phyloP scores from a whole-genome alignment of 2,113 vertebrate genomes.

The Lampris incognitus region DNA sequence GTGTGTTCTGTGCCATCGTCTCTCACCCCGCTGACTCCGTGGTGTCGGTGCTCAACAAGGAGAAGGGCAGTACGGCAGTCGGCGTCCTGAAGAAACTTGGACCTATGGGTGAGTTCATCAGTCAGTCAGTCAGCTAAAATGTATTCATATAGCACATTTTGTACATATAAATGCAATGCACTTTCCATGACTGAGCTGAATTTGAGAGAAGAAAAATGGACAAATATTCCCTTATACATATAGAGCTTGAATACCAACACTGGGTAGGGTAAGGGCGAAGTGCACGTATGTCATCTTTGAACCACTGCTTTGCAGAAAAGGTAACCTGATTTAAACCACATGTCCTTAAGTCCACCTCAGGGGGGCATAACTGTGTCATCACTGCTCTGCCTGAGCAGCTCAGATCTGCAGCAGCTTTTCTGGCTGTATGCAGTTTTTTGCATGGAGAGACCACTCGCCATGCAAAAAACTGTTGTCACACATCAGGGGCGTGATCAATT shows the following conservation, averaged over 20 bases:
- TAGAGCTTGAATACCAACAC: no score
- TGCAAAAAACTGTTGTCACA: slow-evolving; percentile 57
- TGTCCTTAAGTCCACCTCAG: slow-evolving; percentile 98
- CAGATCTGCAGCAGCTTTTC: slow-evolving; percentile 86
- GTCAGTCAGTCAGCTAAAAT: neutral
- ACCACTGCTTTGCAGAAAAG: no score
- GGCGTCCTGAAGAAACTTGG: slow-evolving; percentile 87
- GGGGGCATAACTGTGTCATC: slow-evolving; percentile 84
- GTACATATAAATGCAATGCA: no score
- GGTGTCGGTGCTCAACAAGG: slow-evolving; percentile 91
- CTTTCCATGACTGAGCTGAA: no score
- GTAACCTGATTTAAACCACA: slow-evolving; percentile 58
- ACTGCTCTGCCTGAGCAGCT: slow-evolving; percentile 78
- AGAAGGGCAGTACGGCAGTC: slow-evolving; percentile 88
- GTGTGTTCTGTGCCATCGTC: slow-evolving; percentile 89
- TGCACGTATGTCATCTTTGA: no score
- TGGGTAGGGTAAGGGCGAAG: no score
- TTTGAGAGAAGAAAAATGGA: no score
- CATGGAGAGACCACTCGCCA: slow-evolving; percentile 90
- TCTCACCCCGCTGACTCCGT: slow-evolving; percentile 90
- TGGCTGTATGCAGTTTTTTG: slow-evolving; percentile 99
- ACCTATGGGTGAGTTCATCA: slow-evolving; percentile 79
- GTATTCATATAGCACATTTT: no score
- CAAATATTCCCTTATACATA: no score
- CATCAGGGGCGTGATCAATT: slow-evolving; percentile 32